These are phyloP conservation scores for Odontothrips loti DNA, from an alignment of 2,888 invertebrate genomes.

Conservation along the genomic window DNA sequence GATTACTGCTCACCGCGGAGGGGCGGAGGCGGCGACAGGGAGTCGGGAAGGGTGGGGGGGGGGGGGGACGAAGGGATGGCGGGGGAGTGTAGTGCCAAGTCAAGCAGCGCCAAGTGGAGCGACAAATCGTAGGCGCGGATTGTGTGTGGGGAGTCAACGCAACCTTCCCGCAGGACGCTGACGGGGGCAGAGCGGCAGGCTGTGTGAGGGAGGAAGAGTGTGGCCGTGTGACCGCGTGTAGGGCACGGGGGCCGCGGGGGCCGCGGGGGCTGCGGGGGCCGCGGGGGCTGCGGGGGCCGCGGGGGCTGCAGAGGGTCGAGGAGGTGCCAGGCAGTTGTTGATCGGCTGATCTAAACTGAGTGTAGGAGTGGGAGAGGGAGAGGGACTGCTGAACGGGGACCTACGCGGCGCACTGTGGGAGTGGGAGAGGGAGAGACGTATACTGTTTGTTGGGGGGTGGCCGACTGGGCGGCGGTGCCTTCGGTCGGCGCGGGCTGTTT, in stretches of 20 bases:
- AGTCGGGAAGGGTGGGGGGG: background rate
- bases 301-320: background rate
- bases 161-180: background rate
- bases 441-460: too few relatives aligned
- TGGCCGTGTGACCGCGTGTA: background rate
- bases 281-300: background rate
- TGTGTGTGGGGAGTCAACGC: constrained; percentile 1
- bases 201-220: background rate
- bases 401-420: background rate
- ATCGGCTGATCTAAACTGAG: background rate
- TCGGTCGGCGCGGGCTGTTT: background rate
- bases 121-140: constrained; percentile 9
- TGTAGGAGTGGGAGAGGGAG: background rate
- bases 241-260: background rate
- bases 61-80: background rate
- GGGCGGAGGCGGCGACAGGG: background rate
- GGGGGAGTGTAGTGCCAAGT: background rate
- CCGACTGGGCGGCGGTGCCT: too few relatives aligned
- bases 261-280: background rate
- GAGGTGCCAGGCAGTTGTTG: background rate
- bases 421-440: too few relatives aligned
- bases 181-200: background rate
- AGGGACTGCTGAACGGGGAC: background rate
- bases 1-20: constrained; percentile 3
- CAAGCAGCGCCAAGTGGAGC: constrained; percentile 7